These are phyloP conservation scores for Capreolus pygargus DNA, from an alignment of 2,113 vertebrate genomes.

Conservation along the genomic window DNA sequence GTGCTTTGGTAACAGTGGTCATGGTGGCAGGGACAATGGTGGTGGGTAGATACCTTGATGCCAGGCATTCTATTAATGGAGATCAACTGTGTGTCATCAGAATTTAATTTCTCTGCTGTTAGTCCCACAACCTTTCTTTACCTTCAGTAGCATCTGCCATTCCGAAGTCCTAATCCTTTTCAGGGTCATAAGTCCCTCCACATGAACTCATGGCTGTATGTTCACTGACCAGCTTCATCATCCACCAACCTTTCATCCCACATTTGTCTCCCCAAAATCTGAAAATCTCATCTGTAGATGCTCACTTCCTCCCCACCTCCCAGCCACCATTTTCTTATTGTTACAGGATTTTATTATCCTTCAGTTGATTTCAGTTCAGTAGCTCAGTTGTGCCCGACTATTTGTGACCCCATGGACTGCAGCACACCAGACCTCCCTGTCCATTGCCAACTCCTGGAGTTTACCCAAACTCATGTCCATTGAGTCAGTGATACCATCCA, in stretches of 20 bases:
- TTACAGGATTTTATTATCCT: neutral
- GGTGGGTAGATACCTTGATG: neutral
- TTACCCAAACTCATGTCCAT: neutral
- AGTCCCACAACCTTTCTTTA: neutral
- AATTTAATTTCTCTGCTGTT: neutral
- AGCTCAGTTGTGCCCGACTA: accelerated
- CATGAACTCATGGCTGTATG: neutral
- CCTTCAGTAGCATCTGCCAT: neutral
- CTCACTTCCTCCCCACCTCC: neutral
- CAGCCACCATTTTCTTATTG: neutral
- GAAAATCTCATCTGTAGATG: neutral
- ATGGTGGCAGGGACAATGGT: neutral
- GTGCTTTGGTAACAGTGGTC: neutral
- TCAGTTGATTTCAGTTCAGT: neutral
- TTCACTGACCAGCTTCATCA: neutral
- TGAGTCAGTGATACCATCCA: neutral
- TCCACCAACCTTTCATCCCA: neutral
- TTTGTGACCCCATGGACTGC: neutral
- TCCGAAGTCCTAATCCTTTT: neutral
- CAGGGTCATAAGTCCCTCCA: neutral
- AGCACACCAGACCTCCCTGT: neutral
- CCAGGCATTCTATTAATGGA: neutral
- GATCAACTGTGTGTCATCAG: neutral
- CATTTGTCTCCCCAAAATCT: neutral
- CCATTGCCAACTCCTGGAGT: neutral